phyloP scores from a whole-genome alignment of 2,797 vertebrate species.

The Halcyon leucocephala region DNA sequence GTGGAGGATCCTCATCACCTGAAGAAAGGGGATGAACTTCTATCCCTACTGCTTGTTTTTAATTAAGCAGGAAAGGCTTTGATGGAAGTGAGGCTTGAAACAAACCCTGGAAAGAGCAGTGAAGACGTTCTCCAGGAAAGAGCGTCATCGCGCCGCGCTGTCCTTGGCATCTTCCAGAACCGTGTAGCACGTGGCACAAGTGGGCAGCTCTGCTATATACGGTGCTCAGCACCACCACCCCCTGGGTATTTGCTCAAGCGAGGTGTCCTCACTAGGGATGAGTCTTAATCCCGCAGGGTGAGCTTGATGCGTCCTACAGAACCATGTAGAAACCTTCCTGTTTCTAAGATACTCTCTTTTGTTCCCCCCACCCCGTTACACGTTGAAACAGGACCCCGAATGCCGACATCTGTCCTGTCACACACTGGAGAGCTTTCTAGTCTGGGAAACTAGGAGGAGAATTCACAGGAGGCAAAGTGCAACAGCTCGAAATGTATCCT shows the following conservation, averaged over 20 bases:
- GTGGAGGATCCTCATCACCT: not conserved
- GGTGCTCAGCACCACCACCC: not conserved
- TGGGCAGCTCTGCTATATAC: not conserved
- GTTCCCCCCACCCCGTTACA: not conserved
- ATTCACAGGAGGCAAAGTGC: not conserved
- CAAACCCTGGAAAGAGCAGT: fast-evolving
- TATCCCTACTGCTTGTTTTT: not conserved
- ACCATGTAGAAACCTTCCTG: fast-evolving
- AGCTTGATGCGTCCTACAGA: not conserved
- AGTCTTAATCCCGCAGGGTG: not conserved
- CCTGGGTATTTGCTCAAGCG: not conserved
- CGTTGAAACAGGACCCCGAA: not conserved
- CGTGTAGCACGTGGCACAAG: not conserved
- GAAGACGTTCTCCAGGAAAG: not conserved
- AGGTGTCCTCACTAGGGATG: not conserved
- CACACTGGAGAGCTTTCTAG: not conserved
- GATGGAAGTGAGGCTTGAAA: not conserved
- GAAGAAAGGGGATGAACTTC: not conserved
- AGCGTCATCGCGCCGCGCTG: not conserved
- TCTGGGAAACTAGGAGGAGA: not conserved
- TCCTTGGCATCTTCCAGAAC: not conserved
- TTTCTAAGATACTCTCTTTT: not conserved
- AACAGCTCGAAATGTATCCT: not conserved
- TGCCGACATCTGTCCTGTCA: not conserved
- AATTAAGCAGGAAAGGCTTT: not conserved